Base-by-base conservation (phyloP, 1,140 invertebrate species). In the Leptoteleia sp. region DNA sequence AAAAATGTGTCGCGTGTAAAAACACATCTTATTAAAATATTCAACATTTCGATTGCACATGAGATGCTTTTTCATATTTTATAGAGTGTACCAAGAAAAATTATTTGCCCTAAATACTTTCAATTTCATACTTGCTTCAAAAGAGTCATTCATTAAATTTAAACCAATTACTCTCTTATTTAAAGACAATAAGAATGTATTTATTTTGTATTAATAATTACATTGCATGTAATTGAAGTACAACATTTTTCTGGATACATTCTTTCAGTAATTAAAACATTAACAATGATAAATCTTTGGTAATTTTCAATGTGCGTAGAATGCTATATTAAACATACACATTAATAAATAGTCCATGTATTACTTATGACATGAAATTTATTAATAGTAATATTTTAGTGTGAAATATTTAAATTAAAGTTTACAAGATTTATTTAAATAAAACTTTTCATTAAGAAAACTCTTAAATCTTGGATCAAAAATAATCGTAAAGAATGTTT, bases 21-120 rank as follows among this genome's bases (percentile, higher is more conserved):
- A 48, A 54, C 37, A 37, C 31, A 55, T 47, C 27, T 68, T 68
- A 55, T 70, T 59, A 70, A 70, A 70, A 70, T 70, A 70, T 59
- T 68, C 25, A 70, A 70, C 65, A 70, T 70, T 40, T 70, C 13
- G 19, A 70, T 70, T 57, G 65, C 65, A 70, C 52, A 22, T 27
- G 47, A 42, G 25, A 52, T 31, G 16, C 16, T 15, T 55, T 27
- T 64, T 3, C 0, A 13, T 1, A 40, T 33, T 52, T 43, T 48
- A 57, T 11, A 68, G 40, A 68, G 57, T 68, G 42, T 57, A 68
- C 31, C 38, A 31, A 35, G 27, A 68, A 33, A 7, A 29, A 29
- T 6, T 29, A 7, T 29, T 7, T 29, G 27, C 5, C 2, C 5
- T 22, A 3, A 22, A 22, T 22, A 22, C 5, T 22, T 22, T 3